These are phyloP conservation scores for Chondrilla cf. caribensis DNA, from an alignment of 37 sponge, comb jelly and placozoan genomes.

Conservation along the genomic window DNA sequence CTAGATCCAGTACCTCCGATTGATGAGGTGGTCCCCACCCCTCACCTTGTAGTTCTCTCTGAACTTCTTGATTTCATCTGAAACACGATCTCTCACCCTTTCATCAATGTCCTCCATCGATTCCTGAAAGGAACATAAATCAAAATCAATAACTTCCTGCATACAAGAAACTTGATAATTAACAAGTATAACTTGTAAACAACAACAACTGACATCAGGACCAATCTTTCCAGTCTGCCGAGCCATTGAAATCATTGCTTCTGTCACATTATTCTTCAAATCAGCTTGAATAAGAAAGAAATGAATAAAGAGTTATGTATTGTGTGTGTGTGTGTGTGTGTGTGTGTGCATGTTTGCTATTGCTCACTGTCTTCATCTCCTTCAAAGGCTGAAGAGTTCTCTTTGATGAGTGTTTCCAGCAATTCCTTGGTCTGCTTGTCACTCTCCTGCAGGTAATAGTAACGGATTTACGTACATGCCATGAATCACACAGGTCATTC, in stretches of 20 bases:
- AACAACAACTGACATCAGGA: constrained; percentile 42
- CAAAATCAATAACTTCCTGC: no score
- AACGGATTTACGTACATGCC: neutral
- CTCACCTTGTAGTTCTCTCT: constrained; percentile 69
- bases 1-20: no score
- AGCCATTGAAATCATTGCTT: constrained; percentile 75
- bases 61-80: constrained; percentile 86
- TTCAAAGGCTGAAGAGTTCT: constrained; percentile 37
- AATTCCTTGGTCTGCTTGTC: constrained; percentile 44
- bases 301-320: neutral
- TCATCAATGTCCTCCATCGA: constrained; percentile 75
- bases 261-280: constrained; percentile 63
- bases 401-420: constrained; percentile 59
- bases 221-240: constrained; percentile 75
- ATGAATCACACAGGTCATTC: no score
- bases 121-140: constrained; percentile 33
- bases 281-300: constrained; percentile 34
- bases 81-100: constrained; percentile 74
- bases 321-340: neutral
- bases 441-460: constrained; percentile 44
- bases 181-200: neutral
- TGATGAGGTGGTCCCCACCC: no score
- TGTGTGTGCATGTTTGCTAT: neutral
- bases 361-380: constrained; percentile 9
- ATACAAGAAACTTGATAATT: neutral